Evolutionary conservation across 2,113 vertebrate species (phyloP).

Genomic region (Origma solitaria): DNA sequence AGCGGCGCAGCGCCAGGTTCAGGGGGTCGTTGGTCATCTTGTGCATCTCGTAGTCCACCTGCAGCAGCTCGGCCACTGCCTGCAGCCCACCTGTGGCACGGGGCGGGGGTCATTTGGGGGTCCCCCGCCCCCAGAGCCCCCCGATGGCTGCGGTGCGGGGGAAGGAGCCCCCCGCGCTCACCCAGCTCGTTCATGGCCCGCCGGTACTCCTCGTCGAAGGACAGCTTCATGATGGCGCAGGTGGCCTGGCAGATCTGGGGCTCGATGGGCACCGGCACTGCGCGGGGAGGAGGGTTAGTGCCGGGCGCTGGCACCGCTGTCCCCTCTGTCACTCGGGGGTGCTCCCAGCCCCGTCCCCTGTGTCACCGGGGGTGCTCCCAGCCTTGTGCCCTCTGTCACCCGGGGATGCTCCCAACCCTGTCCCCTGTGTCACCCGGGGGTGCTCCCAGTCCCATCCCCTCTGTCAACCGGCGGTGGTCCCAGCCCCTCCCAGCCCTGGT

Average conservation of each 20-base stretch:
- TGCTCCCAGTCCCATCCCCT: too few species aligned
- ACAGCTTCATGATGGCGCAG: slow-evolving; percentile 96
- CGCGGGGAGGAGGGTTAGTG: neutral
- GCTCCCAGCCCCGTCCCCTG: too few species aligned
- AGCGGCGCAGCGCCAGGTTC: slow-evolving; percentile 90
- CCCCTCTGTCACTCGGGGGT: accelerated
- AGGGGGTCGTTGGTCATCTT: slow-evolving; percentile 86
- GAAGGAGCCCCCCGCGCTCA: neutral
- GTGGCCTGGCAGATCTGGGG: slow-evolving; percentile 96
- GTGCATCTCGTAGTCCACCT: slow-evolving; percentile 92
- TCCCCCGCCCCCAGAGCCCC: neutral
- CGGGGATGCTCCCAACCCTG: too few species aligned
- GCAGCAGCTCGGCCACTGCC: slow-evolving; percentile 88
- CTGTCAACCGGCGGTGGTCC: too few species aligned
- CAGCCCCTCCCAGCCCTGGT: too few species aligned
- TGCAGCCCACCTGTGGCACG: slow-evolving; percentile 81
- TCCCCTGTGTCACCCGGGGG: too few species aligned
- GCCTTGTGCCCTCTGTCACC: too few species aligned
- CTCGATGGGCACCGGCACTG: slow-evolving; percentile 87
- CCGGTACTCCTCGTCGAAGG: slow-evolving; percentile 94
- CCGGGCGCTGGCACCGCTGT: too few species aligned
- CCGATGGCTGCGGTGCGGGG: accelerated
- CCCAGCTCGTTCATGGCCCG: slow-evolving; percentile 96
- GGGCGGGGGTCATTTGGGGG: accelerated
- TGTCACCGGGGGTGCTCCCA: neutral